A percentile compares a stretch with the other conserved stretches of the same genome.
These are phyloP conservation scores for Carettochelys insculpta DNA, from an alignment of 2,113 vertebrate species.

Conservation along the genomic window DNA sequence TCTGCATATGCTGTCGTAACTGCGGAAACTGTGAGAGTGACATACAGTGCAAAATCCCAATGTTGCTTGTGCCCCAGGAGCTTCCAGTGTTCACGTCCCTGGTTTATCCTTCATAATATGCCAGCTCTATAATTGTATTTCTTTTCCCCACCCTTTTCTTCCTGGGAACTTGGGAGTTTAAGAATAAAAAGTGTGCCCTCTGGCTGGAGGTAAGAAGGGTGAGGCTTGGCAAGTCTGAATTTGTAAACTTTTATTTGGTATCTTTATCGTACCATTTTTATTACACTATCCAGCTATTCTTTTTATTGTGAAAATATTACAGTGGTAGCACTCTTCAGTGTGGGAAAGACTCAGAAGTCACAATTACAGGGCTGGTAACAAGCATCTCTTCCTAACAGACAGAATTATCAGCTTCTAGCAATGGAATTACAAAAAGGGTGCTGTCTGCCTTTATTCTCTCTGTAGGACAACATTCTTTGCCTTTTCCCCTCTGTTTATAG, in stretches of 20 bases:
- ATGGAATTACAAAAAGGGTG: not conserved
- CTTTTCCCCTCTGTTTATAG: not conserved
- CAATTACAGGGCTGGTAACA: not conserved
- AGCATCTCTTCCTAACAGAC: not conserved
- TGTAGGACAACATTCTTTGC: not conserved
- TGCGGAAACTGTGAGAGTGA: not conserved
- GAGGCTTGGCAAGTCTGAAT: constrained; percentile 29
- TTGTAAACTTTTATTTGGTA: constrained; percentile 14
- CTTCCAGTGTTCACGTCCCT: not conserved
- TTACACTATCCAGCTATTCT: not conserved
- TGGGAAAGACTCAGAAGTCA: not conserved
- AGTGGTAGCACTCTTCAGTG: not conserved
- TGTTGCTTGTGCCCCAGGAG: not conserved
- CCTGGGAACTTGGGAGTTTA: not conserved
- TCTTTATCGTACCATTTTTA: not conserved
- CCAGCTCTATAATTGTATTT: not conserved
- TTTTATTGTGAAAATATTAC: not conserved
- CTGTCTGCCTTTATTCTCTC: not conserved
- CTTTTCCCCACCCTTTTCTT: not conserved
- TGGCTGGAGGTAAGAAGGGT: not conserved
- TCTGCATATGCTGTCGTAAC: not conserved
- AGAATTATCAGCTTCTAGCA: not conserved
- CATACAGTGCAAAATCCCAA: not conserved
- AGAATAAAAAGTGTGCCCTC: not conserved
- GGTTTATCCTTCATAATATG: not conserved